Evolutionary conservation across 2,888 invertebrate genomes (phyloP).

Genomic region (Callimorpha dominula): DNA sequence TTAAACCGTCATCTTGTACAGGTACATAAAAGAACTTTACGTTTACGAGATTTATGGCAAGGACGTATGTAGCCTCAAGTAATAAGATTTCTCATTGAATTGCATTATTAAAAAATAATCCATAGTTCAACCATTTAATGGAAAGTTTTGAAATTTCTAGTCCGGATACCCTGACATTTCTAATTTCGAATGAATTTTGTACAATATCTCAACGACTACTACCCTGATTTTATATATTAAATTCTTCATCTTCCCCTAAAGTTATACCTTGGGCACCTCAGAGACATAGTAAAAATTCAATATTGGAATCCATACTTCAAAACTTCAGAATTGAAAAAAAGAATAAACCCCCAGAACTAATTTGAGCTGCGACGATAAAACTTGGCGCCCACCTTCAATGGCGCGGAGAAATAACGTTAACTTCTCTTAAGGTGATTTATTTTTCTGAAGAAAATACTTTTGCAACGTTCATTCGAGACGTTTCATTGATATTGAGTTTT

Average conservation of each 20-base stretch:
- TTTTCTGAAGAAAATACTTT: constrained; percentile 79
- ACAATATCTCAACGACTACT: constrained; percentile 42
- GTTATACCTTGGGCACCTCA: constrained; percentile 54
- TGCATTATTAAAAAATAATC: too few species aligned
- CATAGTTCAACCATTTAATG: too few species aligned
- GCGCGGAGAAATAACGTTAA: constrained; percentile 73
- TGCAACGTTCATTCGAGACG: constrained; percentile 69
- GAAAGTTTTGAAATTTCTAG: too few species aligned
- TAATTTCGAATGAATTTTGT: constrained; percentile 19
- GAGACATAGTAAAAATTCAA: constrained; percentile 80
- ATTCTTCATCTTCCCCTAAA: constrained; percentile 59
- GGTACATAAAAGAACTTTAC: too few species aligned
- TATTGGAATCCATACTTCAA: constrained; percentile 83
- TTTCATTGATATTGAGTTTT: constrained; percentile 83
- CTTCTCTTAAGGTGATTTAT: constrained; percentile 80
- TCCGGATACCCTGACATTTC: too few species aligned
- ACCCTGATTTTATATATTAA: constrained; percentile 59
- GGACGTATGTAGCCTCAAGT: too few species aligned
- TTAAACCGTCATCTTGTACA: too few species aligned
- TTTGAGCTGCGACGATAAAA: constrained; percentile 80
- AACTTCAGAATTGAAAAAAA: constrained; percentile 75
- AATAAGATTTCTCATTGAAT: too few species aligned
- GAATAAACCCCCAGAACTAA: constrained; percentile 70
- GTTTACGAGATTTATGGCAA: too few species aligned
- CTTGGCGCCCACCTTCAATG: constrained; percentile 74